Conservation (phyloP, 2,113 vertebrate species). For the Crocuta crocuta region DNA sequence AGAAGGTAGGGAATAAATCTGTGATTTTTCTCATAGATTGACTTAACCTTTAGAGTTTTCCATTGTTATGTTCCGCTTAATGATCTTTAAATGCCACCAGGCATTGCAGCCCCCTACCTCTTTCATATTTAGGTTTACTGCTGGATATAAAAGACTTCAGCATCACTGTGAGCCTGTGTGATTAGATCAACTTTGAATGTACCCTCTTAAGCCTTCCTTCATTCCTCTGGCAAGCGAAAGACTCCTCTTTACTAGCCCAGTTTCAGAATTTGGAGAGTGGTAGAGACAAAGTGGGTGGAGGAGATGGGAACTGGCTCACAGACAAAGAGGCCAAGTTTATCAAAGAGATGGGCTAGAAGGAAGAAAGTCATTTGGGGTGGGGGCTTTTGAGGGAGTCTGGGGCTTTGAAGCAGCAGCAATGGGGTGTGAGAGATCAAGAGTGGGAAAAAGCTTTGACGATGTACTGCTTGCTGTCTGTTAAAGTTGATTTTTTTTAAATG, state of each 20-base stretch:
- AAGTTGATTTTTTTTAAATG: too few relatives aligned
- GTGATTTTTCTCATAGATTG: background rate
- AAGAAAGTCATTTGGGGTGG: background rate
- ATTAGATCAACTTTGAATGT: background rate
- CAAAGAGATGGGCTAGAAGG: background rate
- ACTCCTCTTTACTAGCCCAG: background rate
- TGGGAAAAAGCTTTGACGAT: background rate
- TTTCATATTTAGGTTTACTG: background rate
- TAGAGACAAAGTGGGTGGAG: background rate
- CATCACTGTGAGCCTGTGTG: background rate
- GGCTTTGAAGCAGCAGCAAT: background rate
- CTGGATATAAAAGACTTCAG: background rate
- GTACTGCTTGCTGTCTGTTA: too few relatives aligned
- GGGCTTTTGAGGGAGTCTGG: background rate
- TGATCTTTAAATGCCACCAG: background rate
- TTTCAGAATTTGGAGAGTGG: background rate
- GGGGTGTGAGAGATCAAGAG: background rate
- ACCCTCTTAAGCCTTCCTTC: background rate
- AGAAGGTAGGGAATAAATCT: background rate
- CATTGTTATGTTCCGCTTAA: background rate
- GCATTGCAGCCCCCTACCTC: background rate
- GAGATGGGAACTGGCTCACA: background rate
- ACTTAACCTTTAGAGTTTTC: conserved; percentile 2
- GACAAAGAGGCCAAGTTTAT: background rate
- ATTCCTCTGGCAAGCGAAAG: background rate